Evolutionary conservation across 1,140 invertebrate species (phyloP), one percentile per base, ranked within the genome.

Genomic region (Procambarus clarkii): DNA sequence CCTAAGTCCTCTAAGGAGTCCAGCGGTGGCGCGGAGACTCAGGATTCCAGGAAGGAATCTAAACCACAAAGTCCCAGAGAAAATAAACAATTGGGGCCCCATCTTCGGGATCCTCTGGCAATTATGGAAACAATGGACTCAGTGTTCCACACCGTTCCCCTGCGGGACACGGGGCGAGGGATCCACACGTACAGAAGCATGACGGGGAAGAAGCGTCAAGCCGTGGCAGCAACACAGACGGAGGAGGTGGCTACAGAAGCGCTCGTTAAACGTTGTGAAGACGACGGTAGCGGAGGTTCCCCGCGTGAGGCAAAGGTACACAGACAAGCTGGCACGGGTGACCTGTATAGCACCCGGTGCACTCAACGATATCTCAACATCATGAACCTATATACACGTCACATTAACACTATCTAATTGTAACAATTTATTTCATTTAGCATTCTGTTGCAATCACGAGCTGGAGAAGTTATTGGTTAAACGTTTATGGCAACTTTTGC

Each of bases 121-220:
- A 92, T 92, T 50, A 92, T 92, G 91, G 91, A 92, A 46, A 92
- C 91, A 48, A 83, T 84, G 58, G 91, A 92, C 45, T 92, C 91
- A 2, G 91, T 92, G 48, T 88, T 92, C 86, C 91, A 88, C 46
- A 88, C 74, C 13, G 86, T 92, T n/a, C 91, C 86, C 18, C 64
- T 92, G 64, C 71, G 91, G 50, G 80, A 92, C 64, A 92, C 86
- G 0, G 91, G 91, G n/a, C 48, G 86, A 50, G 80, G 79, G 11
- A 79, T 54, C 18, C 60, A 84, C 81, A 92, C 85, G 13, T n/a
- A 77, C 79, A 80, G 80, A 34, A 88, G 80, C 54, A 46, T 44
- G 11, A 13, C 50, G n/a, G 86, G 44, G 71, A 81, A 83, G 45
- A 83, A 64, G 54, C 79, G 64, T 15, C 81, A 85, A 50, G 64